Base-by-base conservation (phyloP, 2,888 invertebrate genomes). In the Coremacera marginata region DNA sequence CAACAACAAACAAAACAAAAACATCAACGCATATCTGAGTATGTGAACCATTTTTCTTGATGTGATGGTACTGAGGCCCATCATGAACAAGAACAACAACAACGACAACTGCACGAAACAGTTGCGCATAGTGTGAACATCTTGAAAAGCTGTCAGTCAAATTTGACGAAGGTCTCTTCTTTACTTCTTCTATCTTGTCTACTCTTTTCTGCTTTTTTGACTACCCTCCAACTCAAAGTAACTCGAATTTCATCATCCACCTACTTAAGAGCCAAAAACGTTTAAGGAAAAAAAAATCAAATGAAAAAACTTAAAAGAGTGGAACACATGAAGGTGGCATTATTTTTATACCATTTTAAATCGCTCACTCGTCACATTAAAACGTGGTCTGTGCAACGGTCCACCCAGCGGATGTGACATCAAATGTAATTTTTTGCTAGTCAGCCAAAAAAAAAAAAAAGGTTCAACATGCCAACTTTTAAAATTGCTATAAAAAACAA, bases 101-200 rank as follows among this genome's bases (percentile, higher is more conserved):
- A 62, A 62, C 31, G 16, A 16, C 62, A 22, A 25, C 51, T 9
- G 25, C 49, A 31, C 37, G 44, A 57, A 51, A 52, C 74, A 63
- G 73, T 63, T 51, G 67, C 63, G 9, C 80, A 77, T 80, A 84
- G 85, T 87, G 87, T 85, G 86, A 88, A 87, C 87, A 84, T 87
- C 85, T 87, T 86, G 84, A 87, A 87, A 86, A 85, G 86, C 88
- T 88, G 89, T 88, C 89, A 84, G 83, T 84, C 85, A 83, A 83
- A 82, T 85, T 87, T 88, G 88, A 88, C 85, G 85, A 85, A 87
- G 87, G 87, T 87, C 82, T 81, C 70, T 79, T 75, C 63, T 44
- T 73, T 25, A 57, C 78, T 34, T 44, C 22, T 19, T 3, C 25
- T 25, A 22, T n/a, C 37, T 19, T 25, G 19, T 57, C 16, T 52